A percentile compares a stretch with the other conserved stretches of the same genome.
Conservation (phyloP, 2,113 vertebrate species). For the Gambusia holbrooki region DNA sequence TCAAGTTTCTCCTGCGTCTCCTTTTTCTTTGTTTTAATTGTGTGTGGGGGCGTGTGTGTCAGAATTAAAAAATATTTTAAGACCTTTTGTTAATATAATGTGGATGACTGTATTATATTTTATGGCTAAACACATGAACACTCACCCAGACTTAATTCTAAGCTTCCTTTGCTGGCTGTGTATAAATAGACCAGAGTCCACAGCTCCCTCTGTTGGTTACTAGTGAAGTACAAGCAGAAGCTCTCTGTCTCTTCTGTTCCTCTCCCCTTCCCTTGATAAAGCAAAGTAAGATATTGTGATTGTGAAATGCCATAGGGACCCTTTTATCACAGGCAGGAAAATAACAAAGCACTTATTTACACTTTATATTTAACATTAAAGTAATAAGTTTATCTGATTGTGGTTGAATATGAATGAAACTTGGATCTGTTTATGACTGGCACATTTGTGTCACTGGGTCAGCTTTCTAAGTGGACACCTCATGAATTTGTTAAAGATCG, state of each 20-base stretch:
- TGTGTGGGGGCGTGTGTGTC: not conserved
- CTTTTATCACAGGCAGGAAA: not conserved
- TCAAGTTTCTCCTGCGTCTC: not conserved
- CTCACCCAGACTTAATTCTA: not conserved
- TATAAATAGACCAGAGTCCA: conserved; percentile 67
- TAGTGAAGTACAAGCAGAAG: conserved; percentile 46
- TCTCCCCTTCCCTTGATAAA: conserved; percentile 6
- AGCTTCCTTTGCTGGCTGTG: conserved; percentile 25
- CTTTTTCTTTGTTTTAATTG: too few relatives aligned
- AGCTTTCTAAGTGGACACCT: conserved; percentile 57
- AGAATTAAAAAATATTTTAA: not conserved
- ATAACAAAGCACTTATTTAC: not conserved
- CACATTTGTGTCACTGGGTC: conserved; percentile 33
- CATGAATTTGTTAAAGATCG: conserved; percentile 63
- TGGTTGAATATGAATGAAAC: not conserved
- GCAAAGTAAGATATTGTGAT: conserved; percentile 2
- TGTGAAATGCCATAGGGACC: not conserved
- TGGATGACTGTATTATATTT: not conserved
- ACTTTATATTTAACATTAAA: not conserved
- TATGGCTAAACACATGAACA: conserved; percentile 1
- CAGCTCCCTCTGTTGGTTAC: conserved; percentile 76
- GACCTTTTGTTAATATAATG: not conserved
- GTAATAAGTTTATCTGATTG: not conserved
- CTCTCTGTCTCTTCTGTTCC: conserved; percentile 3
- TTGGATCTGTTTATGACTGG: conserved; percentile 33